Conservation (phyloP, 2,888 invertebrate species). For the Eledona agricola region DNA sequence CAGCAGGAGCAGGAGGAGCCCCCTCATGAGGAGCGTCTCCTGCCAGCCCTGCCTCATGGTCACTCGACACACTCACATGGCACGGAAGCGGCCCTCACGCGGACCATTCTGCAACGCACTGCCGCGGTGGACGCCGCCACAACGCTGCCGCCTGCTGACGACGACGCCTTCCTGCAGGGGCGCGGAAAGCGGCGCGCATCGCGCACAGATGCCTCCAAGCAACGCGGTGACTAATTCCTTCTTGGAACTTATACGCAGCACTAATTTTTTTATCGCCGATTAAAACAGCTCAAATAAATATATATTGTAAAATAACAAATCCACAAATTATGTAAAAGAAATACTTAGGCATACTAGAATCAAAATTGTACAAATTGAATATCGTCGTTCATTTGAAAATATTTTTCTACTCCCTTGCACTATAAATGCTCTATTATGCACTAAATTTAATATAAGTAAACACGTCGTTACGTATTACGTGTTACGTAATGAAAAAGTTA, state of each 20-base stretch:
- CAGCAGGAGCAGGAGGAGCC: conserved; percentile 56
- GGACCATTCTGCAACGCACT: conserved; percentile 53
- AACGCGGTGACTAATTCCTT: not conserved
- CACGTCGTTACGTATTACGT: no score
- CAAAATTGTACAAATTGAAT: no score
- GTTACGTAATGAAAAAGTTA: no score
- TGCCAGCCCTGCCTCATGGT: conserved; percentile 57
- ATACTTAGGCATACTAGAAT: no score
- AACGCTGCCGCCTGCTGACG: conserved; percentile 33
- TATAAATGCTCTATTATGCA: no score
- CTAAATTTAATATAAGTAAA: no score
- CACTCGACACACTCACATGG: conserved; percentile 56
- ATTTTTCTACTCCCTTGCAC: no score
- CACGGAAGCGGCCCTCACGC: conserved; percentile 42
- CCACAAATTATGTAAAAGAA: no score
- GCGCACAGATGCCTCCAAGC: conserved; percentile 10
- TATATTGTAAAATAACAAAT: no score
- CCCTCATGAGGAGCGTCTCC: conserved; percentile 53
- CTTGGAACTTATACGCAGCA: not conserved
- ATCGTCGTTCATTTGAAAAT: no score
- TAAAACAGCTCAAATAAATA: no score
- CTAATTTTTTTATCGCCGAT: no score
- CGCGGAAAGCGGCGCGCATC: conserved; percentile 40
- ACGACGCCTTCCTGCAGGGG: conserved; percentile 37
- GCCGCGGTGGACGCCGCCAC: conserved; percentile 31